phyloP scores from a whole-genome alignment of 2,797 vertebrate genomes.

The Phrynocephalus forsythii region DNA sequence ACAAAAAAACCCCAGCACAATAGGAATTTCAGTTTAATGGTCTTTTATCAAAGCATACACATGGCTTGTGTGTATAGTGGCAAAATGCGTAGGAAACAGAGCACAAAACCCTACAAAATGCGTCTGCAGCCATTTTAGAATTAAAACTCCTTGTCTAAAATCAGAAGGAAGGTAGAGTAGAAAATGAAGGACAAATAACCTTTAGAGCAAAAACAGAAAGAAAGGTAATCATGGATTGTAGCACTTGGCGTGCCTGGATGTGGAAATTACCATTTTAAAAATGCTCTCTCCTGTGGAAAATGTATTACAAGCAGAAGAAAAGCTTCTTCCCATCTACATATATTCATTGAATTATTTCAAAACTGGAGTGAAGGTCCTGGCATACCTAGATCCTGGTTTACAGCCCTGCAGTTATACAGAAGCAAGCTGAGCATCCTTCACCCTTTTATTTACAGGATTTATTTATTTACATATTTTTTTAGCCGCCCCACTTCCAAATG shows the following conservation, averaged over 20 bases:
- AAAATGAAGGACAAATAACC: background rate
- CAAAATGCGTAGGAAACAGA: background rate
- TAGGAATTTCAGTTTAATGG: no score
- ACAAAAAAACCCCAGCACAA: background rate
- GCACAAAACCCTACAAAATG: background rate
- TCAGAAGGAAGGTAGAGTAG: background rate
- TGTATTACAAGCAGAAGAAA: background rate
- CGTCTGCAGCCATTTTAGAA: background rate
- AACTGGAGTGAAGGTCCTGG: background rate
- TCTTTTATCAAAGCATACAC: background rate
- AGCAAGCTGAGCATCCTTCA: no score
- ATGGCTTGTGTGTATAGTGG: background rate
- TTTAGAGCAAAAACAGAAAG: background rate
- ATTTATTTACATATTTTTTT: no score
- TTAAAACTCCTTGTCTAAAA: background rate
- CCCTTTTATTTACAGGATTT: no score
- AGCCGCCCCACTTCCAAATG: no score
- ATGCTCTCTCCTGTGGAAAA: background rate
- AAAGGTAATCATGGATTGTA: background rate
- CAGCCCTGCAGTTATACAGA: no score
- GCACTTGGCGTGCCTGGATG: background rate
- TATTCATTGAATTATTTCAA: background rate
- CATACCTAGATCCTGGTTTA: no score
- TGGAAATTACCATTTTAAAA: background rate
- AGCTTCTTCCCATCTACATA: background rate